A percentile compares a stretch with the other conserved stretches of the same genome.
Conservation (phyloP, 2,888 invertebrate species). For the Cotesia congregata region DNA sequence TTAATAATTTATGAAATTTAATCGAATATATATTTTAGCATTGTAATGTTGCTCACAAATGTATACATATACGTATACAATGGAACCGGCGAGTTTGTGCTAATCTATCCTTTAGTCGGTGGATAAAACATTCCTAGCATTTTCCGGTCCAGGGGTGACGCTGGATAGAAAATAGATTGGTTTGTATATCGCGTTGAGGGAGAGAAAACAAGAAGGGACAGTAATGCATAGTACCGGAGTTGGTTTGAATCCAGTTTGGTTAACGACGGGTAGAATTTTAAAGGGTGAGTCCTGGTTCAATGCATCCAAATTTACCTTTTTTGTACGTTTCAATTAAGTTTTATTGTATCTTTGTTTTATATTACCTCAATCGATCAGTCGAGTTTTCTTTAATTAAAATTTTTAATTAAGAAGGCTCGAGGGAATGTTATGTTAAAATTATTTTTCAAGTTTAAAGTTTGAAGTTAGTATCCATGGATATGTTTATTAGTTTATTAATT, state of each 20-base stretch:
- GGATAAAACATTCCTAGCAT: slow-evolving; percentile 56
- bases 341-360: slow-evolving; percentile 16
- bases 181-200: slow-evolving; percentile 43
- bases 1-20: not conserved
- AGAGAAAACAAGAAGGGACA: slow-evolving; percentile 4
- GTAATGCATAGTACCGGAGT: not conserved
- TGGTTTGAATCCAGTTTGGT: slow-evolving; percentile 36
- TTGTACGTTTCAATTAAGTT: slow-evolving; percentile 24
- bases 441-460: too few species aligned
- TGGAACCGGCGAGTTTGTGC: not conserved
- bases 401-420: slow-evolving; percentile 46
- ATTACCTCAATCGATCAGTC: slow-evolving; percentile 5
- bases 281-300: slow-evolving; percentile 34
- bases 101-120: slow-evolving; percentile 7
- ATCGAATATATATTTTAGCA: not conserved
- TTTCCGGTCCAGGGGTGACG: slow-evolving; percentile 53
- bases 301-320: slow-evolving; percentile 41
- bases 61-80: not conserved
- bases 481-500: too few species aligned
- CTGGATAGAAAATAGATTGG: slow-evolving; percentile 55
- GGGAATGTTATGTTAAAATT: too few species aligned
- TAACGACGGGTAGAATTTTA: slow-evolving; percentile 35
- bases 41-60: not conserved
- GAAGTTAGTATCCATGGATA: too few species aligned
- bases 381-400: not conserved